Conservation (phyloP, 2,113 vertebrate genomes). For the Halichoeres trimaculatus region DNA sequence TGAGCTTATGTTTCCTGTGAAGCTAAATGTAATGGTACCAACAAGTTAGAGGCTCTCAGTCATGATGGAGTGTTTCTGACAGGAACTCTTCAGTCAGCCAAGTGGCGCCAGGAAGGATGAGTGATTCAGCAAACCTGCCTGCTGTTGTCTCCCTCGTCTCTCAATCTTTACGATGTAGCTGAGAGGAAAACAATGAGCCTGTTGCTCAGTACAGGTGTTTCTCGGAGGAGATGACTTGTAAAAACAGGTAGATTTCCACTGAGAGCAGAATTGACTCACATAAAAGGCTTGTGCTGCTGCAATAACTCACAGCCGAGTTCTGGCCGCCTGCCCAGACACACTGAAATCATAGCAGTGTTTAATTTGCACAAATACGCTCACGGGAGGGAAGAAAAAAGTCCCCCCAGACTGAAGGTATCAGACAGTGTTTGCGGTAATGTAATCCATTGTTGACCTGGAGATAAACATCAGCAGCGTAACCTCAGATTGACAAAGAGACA, state of each 20-base stretch:
- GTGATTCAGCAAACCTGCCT: slow-evolving; percentile 89
- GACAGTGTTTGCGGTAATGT: slow-evolving; percentile 65
- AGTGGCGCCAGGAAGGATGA: slow-evolving; percentile 87
- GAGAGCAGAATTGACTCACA: slow-evolving; percentile 77
- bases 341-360: slow-evolving; percentile 75
- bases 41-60: slow-evolving; percentile 83
- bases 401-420: slow-evolving; percentile 30
- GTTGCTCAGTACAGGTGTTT: slow-evolving; percentile 82
- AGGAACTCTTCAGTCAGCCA: slow-evolving; percentile 83
- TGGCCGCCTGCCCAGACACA: slow-evolving; percentile 71
- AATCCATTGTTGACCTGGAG: slow-evolving; percentile 58
- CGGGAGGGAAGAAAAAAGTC: slow-evolving; percentile 30
- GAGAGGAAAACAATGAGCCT: slow-evolving; percentile 81
- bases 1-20: slow-evolving; percentile 33
- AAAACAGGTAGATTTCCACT: slow-evolving; percentile 83
- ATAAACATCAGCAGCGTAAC: slow-evolving; percentile 67
- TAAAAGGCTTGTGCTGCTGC: slow-evolving; percentile 73
- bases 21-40: slow-evolving; percentile 68
- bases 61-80: slow-evolving; percentile 83
- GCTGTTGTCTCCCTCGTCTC: slow-evolving; percentile 80
- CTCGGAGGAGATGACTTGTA: slow-evolving; percentile 82
- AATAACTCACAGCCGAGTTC: slow-evolving; percentile 67
- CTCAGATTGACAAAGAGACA: slow-evolving; percentile 68
- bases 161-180: slow-evolving; percentile 79
- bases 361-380: slow-evolving; percentile 72